Percentiles rank a stretch among this genome's conserved stretches.
These are phyloP conservation scores for Tetragonisca angustula DNA, from an alignment of 2,888 invertebrate genomes.

Conservation along the genomic window DNA sequence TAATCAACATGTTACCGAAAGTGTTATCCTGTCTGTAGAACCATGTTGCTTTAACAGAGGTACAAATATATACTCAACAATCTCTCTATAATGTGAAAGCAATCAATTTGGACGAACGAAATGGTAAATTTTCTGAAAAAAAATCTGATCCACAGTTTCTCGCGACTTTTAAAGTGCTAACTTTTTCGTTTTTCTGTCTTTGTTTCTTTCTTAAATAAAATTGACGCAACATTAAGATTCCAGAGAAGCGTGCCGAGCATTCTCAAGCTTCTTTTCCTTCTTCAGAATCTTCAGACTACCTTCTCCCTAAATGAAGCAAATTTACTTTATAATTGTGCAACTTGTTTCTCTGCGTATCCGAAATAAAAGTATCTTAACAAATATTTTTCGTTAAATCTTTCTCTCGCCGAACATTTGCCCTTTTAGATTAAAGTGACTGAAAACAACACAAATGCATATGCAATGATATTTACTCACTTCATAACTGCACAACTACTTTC, in stretches of 20 bases:
- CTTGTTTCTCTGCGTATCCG: no score
- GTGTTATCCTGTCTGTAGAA: no score
- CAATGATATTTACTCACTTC: no score
- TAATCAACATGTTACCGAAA: neutral
- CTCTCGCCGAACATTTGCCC: no score
- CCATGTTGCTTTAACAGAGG: neutral
- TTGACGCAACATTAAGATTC: neutral
- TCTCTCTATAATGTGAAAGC: neutral
- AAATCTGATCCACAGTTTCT: no score
- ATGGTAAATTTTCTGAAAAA: no score
- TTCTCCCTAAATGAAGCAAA: neutral
- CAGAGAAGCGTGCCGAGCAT: neutral
- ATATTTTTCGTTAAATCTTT: no score
- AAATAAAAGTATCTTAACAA: no score
- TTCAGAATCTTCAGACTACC: neutral
- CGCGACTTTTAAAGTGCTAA: neutral
- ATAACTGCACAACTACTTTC: no score
- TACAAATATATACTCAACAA: neutral
- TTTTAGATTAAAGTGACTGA: no score
- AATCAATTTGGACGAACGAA: neutral
- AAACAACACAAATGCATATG: no score
- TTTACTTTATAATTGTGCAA: neutral
- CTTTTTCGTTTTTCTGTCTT: neutral
- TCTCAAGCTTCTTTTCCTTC: fast-evolving
- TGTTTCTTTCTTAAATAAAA: neutral